Conservation (phyloP, 2,888 invertebrate genomes). For the Eutolmus rufibarbis region DNA sequence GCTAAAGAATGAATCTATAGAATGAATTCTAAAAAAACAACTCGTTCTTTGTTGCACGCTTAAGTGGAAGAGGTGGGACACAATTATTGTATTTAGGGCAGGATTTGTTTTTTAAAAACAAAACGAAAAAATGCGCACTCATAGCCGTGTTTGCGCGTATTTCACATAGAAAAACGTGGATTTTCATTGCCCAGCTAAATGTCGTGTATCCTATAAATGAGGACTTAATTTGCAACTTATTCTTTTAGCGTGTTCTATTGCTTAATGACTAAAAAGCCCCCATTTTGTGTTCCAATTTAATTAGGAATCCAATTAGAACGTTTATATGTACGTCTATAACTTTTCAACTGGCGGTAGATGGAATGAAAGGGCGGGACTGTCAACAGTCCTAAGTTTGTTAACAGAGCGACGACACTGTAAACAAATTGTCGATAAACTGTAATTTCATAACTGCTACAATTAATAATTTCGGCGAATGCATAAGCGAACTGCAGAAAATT, state of each 20-base stretch:
- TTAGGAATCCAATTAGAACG: too few species aligned
- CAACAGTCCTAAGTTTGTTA: too few species aligned
- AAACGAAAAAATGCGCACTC: background rate
- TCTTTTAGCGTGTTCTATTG: background rate
- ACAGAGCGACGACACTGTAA: too few species aligned
- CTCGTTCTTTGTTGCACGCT: background rate
- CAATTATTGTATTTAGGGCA: background rate
- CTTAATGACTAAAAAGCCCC: background rate
- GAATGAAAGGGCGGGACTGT: too few species aligned
- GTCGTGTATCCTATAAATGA: background rate
- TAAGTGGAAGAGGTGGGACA: background rate
- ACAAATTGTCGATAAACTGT: too few species aligned
- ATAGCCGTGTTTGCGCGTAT: background rate
- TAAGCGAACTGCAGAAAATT: too few species aligned
- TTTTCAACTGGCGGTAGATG: too few species aligned
- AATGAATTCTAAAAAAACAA: background rate
- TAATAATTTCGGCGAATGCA: too few species aligned
- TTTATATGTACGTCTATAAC: too few species aligned
- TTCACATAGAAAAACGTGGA: background rate
- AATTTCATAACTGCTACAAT: too few species aligned
- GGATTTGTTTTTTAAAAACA: background rate
- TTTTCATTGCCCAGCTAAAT: background rate
- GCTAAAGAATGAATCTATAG: background rate
- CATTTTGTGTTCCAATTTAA: background rate
- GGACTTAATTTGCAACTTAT: background rate